These are phyloP conservation scores for Dreissena rostriformis DNA, from an alignment of 1,140 invertebrate species.

Conservation along the genomic window DNA sequence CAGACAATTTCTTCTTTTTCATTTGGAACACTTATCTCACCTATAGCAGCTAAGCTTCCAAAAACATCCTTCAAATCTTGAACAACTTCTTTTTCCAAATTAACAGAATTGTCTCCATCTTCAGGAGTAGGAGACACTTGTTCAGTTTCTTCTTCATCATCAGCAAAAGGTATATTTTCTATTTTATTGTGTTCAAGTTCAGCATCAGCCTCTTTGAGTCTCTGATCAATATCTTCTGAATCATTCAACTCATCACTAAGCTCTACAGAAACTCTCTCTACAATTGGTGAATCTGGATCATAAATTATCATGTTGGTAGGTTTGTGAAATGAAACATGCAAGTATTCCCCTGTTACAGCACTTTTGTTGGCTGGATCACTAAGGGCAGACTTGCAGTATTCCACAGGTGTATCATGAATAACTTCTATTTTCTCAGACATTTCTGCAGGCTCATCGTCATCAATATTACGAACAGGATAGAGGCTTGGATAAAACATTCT, in stretches of 20 bases:
- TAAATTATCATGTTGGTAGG: slow-evolving; percentile 50
- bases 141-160: not conserved
- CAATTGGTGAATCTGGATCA: slow-evolving; percentile 50
- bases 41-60: slow-evolving; percentile 32
- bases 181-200: not conserved
- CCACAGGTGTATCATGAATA: slow-evolving; percentile 6
- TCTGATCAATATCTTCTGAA: slow-evolving; percentile 24
- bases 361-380: not conserved
- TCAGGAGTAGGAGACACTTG: too few relatives aligned
- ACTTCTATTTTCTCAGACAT: slow-evolving; percentile 9
- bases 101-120: too few relatives aligned
- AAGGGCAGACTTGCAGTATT: not conserved
- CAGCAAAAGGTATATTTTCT: not conserved
- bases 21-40: slow-evolving; percentile 25
- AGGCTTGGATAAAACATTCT: not conserved
- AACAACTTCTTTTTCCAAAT: slow-evolving; percentile 34
- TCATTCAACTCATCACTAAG: slow-evolving; percentile 43
- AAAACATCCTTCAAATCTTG: slow-evolving; percentile 51
- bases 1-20: too few relatives aligned
- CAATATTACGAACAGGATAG: not conserved
- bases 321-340: slow-evolving; percentile 47
- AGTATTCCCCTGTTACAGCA: not conserved
- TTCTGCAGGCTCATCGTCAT: not conserved
- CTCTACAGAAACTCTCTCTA: slow-evolving; percentile 44
- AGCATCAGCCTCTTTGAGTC: not conserved